Base-by-base conservation (phyloP, 2,888 invertebrate genomes). In the Watsonalla binaria region DNA sequence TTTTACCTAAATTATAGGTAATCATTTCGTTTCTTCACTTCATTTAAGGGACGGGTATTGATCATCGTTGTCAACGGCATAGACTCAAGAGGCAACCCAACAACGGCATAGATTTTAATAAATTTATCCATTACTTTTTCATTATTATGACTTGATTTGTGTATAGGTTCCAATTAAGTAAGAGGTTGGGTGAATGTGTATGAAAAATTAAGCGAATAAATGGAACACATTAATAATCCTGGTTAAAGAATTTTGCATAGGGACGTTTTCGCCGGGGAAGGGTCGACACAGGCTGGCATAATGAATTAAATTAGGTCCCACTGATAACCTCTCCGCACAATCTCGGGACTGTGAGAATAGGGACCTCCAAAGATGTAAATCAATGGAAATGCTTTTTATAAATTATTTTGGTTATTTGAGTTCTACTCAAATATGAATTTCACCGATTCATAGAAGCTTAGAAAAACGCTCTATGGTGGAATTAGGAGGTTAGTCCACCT, bases 291-390 rank as follows among this genome's bases (percentile, higher is more conserved):
- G 80, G 81, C 79, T 66, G 69, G 78, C 76, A 76, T 85, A 87
- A 89, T 89, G 85, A 89, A 89, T 88, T 89, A 87, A 88, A 87
- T 89, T 88, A 87, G 84, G 81, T 77, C 74, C 79, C 68, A 72
- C 79, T 85, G 86, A 87, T 88, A 86, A 86, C 87, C 85, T 84
- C 78, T 81, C 72, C 67, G 67, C 78, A 69, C 80, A 84, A 84
- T 83, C 81, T 84, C 79, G 72, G 72, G 61, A 59, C 62, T 63
- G 64, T 63, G 65, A 66, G 65, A 68, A 67, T 70, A 62, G 65
- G 74, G 70, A 65, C 62, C 55, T 60, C 59, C 74, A 61, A 53
- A 60, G 68, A 72, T 63, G 63, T 70, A 68, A 56, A 55, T 55
- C 52, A 55, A 42, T 60, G 72, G 78, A 62, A 76, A 78, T 70